Percentiles rank a stretch among this genome's conserved stretches.
Evolutionary conservation across 2,888 invertebrate species (phyloP).

Genomic region (Yponomeuta evonymella): DNA sequence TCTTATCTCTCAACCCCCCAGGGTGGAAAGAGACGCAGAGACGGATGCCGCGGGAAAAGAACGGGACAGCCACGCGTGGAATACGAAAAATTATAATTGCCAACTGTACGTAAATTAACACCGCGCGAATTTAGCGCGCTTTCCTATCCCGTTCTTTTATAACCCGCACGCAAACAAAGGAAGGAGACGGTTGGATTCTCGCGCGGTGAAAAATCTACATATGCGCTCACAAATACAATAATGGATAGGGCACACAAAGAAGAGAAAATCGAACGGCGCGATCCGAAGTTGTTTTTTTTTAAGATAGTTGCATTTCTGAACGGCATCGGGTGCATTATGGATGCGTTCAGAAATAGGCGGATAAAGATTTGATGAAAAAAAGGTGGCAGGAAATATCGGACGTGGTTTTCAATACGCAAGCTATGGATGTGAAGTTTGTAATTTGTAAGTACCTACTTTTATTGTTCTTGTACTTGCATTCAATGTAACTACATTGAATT

Average conservation of each 20-base stretch:
- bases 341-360: constrained; percentile 22
- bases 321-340: constrained; percentile 48
- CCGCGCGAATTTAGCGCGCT: constrained; percentile 55
- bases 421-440: background rate
- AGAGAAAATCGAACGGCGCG: constrained; percentile 65
- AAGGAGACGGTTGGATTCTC: constrained; percentile 26
- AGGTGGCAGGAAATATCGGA: background rate
- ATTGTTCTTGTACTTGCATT: no score
- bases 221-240: constrained; percentile 66
- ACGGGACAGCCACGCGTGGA: constrained; percentile 59
- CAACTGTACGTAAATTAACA: constrained; percentile 75
- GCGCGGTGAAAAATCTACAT: constrained; percentile 45
- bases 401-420: background rate
- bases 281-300: constrained; percentile 60
- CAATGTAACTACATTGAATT: no score
- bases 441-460: no score
- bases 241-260: constrained; percentile 42
- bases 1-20: constrained; percentile 58
- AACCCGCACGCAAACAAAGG: constrained; percentile 9
- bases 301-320: constrained; percentile 33
- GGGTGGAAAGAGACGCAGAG: constrained; percentile 47
- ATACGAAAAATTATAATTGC: constrained; percentile 72
- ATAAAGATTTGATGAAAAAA: background rate
- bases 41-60: constrained; percentile 43
- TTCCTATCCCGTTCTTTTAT: constrained; percentile 33